phyloP scores from a whole-genome alignment of 2,888 invertebrate species.

The Drosophila quinaria region DNA sequence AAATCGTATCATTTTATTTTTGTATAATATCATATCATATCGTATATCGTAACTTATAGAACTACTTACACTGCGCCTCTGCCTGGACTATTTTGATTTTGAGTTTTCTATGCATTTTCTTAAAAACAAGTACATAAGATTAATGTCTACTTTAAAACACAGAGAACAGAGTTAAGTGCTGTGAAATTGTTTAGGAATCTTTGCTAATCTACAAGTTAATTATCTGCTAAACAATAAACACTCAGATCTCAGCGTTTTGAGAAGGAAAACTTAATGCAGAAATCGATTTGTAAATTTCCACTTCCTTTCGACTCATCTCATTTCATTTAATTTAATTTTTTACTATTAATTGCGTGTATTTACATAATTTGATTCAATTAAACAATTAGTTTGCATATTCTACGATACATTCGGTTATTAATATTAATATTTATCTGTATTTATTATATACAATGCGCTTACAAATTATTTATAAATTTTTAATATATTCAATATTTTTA shows the following conservation, averaged over 20 bases:
- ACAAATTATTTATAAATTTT: conserved; percentile 21
- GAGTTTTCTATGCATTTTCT: conserved; percentile 22
- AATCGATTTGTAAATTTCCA: neutral
- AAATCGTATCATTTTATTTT: conserved; percentile 30
- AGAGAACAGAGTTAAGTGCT: conserved; percentile 2
- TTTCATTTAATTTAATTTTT: neutral
- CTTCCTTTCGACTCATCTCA: neutral
- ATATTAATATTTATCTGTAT: conserved; percentile 12
- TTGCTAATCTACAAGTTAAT: conserved; percentile 2
- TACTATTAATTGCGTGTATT: conserved; percentile 42
- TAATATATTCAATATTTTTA: conserved; percentile 11
- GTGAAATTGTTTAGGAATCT: neutral
- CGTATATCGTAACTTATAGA: conserved; percentile 29
- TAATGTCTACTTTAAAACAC: conserved; percentile 5
- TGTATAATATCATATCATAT: conserved; percentile 10
- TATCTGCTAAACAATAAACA: neutral
- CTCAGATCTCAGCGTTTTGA: neutral
- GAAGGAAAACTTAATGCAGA: conserved; percentile 5
- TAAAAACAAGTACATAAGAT: conserved; percentile 18
- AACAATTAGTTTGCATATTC: conserved; percentile 19
- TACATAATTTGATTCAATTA: conserved; percentile 39
- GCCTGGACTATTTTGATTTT: conserved; percentile 56
- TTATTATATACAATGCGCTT: conserved; percentile 40
- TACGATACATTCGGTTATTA: conserved; percentile 25
- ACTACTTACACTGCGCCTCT: conserved; percentile 48